Evolutionary conservation across 2,113 vertebrate genomes (phyloP), one percentile per base, ranked within the genome.

Genomic region (Phyllostomus discolor): DNA sequence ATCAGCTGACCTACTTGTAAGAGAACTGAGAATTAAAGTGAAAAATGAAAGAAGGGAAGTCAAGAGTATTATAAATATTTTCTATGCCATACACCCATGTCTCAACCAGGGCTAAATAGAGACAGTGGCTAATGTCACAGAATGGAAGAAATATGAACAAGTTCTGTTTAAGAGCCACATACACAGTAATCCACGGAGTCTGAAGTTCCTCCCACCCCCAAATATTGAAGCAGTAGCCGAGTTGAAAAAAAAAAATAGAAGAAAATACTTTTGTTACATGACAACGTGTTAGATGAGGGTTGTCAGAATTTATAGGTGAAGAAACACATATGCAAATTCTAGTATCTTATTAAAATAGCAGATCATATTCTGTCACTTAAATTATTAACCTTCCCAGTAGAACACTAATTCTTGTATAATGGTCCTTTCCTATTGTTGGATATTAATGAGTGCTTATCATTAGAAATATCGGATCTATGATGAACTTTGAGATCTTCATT

Each of bases 401-500:
- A 83, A 94, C 16, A 78, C 35, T 70, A 80, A 94, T 67, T 79
- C 35, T 35, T 88, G 52, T 50, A 80, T 90, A 94, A 88, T 78
- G 14, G 5, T 81, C 88, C 16, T 87, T 76, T 46, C n/a, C 50
- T 83, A 64, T 91, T 84, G 70, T 73, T 83, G 48, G 86, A 50
- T 86, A 80, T 91, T 90, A 95, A 66, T 80, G 69, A 76, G 10
- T 46, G 31, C 80, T 95, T 89, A 95, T 84, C 57, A 73, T 90
- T 95, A 90, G 73, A 5, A 93, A 86, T 75, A 91, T 86, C 75
- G 83, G 66, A 91, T 97, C 54, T 79, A 86, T 57, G 64, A 79
- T 95, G 87, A 95, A 88, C 52, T 69, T 89, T 96, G 46, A 97
- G 33, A 82, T 92, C 38, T 96, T 93, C 69, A 81, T 96, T 94